phyloP scores from a whole-genome alignment of 2,113 vertebrate species.

The Macrotis lagotis region DNA sequence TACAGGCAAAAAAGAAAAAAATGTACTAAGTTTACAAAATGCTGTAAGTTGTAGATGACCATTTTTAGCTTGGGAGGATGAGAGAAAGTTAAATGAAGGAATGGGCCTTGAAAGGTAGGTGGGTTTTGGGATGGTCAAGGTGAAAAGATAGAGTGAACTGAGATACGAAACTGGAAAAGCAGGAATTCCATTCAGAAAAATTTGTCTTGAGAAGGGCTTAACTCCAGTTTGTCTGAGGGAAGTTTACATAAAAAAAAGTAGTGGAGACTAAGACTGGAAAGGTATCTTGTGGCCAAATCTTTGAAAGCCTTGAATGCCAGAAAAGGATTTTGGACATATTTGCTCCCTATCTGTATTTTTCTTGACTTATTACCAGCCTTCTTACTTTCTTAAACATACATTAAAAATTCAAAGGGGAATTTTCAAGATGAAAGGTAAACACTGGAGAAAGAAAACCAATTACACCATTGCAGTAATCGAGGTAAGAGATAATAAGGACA shows the following conservation, averaged over 20 bases:
- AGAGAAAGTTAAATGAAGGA: not conserved
- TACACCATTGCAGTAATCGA: not conserved
- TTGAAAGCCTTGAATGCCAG: not conserved
- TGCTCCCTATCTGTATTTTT: not conserved
- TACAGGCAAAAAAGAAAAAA: not conserved
- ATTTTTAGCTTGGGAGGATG: not conserved
- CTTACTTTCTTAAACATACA: not conserved
- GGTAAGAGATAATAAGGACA: not conserved
- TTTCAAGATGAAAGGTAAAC: not conserved
- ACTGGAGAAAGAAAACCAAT: not conserved
- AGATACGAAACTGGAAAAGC: not conserved
- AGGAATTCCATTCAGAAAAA: not conserved
- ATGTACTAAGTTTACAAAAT: not conserved
- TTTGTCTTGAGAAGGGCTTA: not conserved
- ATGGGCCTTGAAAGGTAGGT: not conserved
- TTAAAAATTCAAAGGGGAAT: not conserved
- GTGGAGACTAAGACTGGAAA: not conserved
- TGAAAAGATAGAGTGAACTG: not conserved
- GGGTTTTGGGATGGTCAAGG: not conserved
- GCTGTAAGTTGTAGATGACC: not conserved
- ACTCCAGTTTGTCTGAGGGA: too few relatives aligned
- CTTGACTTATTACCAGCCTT: not conserved
- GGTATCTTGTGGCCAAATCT: not conserved
- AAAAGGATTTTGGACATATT: not conserved
- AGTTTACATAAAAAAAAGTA: not conserved